A percentile compares a stretch with the other conserved stretches of the same genome.
These are phyloP conservation scores for Rutpela maculata DNA, from an alignment of 2,888 invertebrate genomes.

Conservation along the genomic window DNA sequence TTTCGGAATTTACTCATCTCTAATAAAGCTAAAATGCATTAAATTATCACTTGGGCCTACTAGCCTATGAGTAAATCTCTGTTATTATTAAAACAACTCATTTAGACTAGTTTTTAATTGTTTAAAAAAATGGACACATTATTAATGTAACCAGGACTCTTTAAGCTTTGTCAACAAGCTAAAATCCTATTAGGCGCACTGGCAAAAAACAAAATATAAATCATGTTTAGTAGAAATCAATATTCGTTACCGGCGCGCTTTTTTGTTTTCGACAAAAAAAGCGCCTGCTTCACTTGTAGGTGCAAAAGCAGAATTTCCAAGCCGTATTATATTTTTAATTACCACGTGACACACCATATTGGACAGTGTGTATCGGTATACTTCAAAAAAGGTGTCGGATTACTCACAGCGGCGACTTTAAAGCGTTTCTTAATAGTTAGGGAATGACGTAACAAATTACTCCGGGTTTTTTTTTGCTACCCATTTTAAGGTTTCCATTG, in stretches of 20 bases:
- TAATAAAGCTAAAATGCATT: no score
- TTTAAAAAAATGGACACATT: not conserved
- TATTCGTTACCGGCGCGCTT: not conserved
- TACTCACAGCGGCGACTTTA: constrained; percentile 53
- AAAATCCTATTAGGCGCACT: not conserved
- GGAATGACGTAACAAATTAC: constrained; percentile 65
- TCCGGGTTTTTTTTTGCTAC: not conserved
- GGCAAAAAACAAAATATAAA: not conserved
- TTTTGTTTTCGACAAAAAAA: not conserved
- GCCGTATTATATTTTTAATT: constrained; percentile 40
- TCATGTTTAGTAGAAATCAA: constrained; percentile 3
- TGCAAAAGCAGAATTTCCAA: not conserved
- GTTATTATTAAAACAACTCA: not conserved
- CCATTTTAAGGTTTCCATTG: not conserved
- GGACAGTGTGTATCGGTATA: constrained; percentile 39
- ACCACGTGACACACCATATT: constrained; percentile 30
- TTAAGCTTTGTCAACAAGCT: not conserved
- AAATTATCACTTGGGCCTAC: no score
- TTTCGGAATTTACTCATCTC: no score
- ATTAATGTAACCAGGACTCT: not conserved
- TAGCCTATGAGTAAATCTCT: no score
- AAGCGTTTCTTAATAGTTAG: constrained; percentile 63
- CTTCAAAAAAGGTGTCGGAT: constrained; percentile 52
- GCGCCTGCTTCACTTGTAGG: not conserved
- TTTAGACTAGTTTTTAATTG: not conserved